These are phyloP conservation scores for Conomelus anceps DNA, from an alignment of 2,888 invertebrate species.

Conservation along the genomic window DNA sequence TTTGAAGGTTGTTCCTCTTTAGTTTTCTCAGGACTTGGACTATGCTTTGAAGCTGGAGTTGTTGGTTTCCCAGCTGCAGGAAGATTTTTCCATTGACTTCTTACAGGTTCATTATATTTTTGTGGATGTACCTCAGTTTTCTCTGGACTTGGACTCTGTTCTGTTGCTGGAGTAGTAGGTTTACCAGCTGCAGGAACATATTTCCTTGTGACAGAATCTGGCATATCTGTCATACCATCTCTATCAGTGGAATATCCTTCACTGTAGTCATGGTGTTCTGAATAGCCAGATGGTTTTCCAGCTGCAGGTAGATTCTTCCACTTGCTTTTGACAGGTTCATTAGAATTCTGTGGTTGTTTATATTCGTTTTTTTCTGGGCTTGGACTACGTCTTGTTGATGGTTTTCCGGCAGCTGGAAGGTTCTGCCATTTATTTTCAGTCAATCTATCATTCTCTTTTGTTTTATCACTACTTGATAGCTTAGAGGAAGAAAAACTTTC, in stretches of 20 bases:
- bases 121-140: not conserved
- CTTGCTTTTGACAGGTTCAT: not conserved
- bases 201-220: not conserved
- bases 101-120: not conserved
- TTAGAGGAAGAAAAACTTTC: not conserved
- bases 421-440: not conserved
- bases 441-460: not conserved
- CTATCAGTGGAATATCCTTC: not conserved
- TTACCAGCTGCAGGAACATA: not conserved
- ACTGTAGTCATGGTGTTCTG: not conserved
- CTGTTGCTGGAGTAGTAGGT: not conserved
- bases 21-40: not conserved
- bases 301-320: slow-evolving; percentile 10
- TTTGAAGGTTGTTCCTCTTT: not conserved
- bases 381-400: not conserved
- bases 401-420: not conserved
- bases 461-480: not conserved
- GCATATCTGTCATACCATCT: not conserved
- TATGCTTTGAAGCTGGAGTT: not conserved
- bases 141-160: not conserved
- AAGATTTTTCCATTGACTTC: not conserved
- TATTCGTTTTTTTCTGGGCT: not conserved
- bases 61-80: not conserved
- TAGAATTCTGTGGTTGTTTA: not conserved
- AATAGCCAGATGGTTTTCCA: slow-evolving; percentile 1